Base-by-base conservation (phyloP, 1,140 invertebrate genomes). In the Drosophila punjabiensis region DNA sequence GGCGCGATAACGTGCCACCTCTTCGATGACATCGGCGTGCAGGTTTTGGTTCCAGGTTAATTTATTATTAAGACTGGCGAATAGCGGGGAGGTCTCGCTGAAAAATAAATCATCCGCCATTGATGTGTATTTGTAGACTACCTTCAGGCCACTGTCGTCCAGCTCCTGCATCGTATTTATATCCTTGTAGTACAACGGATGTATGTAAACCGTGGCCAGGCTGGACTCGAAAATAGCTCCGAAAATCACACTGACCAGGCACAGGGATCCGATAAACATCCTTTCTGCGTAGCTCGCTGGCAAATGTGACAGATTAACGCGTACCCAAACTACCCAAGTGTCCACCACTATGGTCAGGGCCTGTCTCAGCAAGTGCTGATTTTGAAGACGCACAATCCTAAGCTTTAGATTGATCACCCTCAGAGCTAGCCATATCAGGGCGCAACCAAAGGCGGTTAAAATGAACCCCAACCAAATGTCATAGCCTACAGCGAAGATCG, bases 151-250 rank as follows among this genome's bases (percentile, higher is more conserved):
- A 14, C 92, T 94, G 8, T 93, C 76, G 30, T 93, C 93, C 45
- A 94, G 45, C 20, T 94, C 89, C 53, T 93, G 71, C 43, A 94
- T 63, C 0, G 93, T 93, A 16, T 91, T 80, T 5, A 94, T 93
- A 24, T 94, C 91, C 14, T 85, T 82, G 45, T 94, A 94, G 74
- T 93, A 92, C 18, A 93, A 41, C 3, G 93, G 89, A 43, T 92
- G 91, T 37, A 93, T 93, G 33, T 93, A 92, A 14, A 79, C 92
- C 1, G 93, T 93, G 11, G 93, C 91, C 59, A 94, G 68, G 43
- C 92, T 92, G 3, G 93, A 93, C 59, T 93, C 92, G 37, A 94
- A 84, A 0, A 93, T 76, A 7, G 93, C 93, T 7, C 92, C 92
- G 28, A 93, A 87, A 5, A 94, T 93, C 11, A 94, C 79, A 33